Evolutionary conservation across 2,797 vertebrate species (phyloP).

Genomic region (Podarcis lilfordi): DNA sequence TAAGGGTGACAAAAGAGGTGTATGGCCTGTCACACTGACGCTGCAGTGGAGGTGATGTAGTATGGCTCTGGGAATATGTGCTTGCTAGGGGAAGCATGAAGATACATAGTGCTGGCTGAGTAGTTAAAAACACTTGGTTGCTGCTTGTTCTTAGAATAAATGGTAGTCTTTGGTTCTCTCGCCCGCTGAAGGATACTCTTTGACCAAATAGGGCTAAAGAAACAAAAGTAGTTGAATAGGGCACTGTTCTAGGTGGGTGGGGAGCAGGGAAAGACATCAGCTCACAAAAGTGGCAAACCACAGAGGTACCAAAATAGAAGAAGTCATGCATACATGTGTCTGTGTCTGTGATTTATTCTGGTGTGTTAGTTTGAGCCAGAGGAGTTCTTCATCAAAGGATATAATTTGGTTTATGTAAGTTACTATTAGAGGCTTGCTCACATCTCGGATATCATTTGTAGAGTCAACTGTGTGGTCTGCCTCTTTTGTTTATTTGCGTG

Average conservation of each 20-base stretch:
- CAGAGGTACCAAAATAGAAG: background rate
- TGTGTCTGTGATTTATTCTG: background rate
- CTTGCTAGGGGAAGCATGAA: background rate
- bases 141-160: background rate
- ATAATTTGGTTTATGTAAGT: background rate
- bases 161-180: background rate
- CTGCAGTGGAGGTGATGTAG: slow-evolving; percentile 7
- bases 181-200: background rate
- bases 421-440: background rate
- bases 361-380: background rate
- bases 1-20: background rate
- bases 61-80: background rate
- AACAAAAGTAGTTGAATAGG: background rate
- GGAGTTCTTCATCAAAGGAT: background rate
- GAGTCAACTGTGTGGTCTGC: background rate
- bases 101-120: background rate
- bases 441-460: background rate
- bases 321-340: background rate
- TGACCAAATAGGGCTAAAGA: background rate
- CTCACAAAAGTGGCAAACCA: background rate
- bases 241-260: background rate
- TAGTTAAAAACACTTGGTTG: background rate
- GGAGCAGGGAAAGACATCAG: background rate
- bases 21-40: background rate
- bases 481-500: background rate